Evolutionary conservation across 2,113 vertebrate genomes (phyloP).

Genomic region (Trogon melanurus): DNA sequence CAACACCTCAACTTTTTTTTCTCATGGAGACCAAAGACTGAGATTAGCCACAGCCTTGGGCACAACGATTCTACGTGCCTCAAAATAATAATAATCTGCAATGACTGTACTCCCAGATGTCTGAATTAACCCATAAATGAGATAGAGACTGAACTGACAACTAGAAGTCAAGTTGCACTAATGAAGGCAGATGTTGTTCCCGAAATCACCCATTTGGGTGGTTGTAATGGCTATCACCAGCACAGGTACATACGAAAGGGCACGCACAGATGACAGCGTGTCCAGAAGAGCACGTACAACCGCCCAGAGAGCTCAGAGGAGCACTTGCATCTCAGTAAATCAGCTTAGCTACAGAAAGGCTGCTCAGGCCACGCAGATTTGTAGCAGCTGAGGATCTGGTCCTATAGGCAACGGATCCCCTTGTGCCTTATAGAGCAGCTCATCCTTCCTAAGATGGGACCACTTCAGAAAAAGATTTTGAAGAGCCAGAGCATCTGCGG

Average conservation of each 20-base stretch:
- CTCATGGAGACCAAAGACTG: neutral
- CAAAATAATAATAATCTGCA: neutral
- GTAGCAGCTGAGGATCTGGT: neutral
- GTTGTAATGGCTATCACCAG: neutral
- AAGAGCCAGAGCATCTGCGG: neutral
- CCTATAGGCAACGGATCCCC: accelerated
- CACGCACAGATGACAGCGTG: neutral
- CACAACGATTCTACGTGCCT: neutral
- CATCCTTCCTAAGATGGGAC: neutral
- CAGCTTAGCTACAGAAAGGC: neutral
- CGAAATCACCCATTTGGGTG: neutral
- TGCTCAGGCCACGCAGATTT: neutral
- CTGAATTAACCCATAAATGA: neutral
- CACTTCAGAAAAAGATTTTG: neutral
- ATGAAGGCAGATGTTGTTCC: neutral
- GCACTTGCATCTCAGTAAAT: accelerated
- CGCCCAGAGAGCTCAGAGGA: neutral
- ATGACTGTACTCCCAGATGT: no score
- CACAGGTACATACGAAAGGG: neutral
- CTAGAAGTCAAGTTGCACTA: neutral
- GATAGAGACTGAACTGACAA: neutral
- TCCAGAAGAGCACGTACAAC: neutral
- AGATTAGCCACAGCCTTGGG: neutral
- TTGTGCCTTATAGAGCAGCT: neutral
- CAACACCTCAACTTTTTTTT: neutral